Evolutionary conservation across 2,888 invertebrate genomes (phyloP).

Genomic region (Andrena minutula): DNA sequence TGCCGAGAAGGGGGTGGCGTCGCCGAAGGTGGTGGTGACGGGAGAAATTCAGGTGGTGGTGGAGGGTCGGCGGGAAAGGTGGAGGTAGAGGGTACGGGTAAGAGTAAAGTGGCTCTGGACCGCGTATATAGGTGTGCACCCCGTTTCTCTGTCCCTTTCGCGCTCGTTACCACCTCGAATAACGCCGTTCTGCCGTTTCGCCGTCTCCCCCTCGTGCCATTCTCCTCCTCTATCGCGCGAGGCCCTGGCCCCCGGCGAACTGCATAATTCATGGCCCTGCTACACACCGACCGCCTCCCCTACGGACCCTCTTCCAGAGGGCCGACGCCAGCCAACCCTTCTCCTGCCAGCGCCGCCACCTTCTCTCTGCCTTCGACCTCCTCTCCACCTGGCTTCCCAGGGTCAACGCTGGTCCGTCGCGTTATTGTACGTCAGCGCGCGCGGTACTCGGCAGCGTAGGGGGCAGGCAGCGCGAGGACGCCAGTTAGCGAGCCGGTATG

Average conservation of each 20-base stretch:
- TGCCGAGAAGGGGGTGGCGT: slow-evolving; percentile 51
- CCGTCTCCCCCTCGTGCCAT: slow-evolving; percentile 48
- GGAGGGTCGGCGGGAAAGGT: slow-evolving; percentile 60
- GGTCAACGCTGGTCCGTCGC: slow-evolving; percentile 63
- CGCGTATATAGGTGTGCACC: slow-evolving; percentile 59
- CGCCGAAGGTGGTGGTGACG: slow-evolving; percentile 55
- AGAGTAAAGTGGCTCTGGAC: slow-evolving; percentile 73
- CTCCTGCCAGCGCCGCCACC: slow-evolving; percentile 55
- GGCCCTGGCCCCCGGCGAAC: slow-evolving; percentile 81
- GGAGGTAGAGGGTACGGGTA: slow-evolving; percentile 37
- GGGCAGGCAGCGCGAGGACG: slow-evolving; percentile 2
- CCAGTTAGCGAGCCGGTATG: slow-evolving; percentile 22
- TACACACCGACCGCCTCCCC: slow-evolving; percentile 72
- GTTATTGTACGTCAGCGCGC: slow-evolving; percentile 69
- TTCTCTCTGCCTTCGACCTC: slow-evolving; percentile 51
- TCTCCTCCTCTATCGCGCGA: slow-evolving; percentile 61
- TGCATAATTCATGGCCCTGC: slow-evolving; percentile 84
- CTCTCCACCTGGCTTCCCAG: slow-evolving; percentile 57
- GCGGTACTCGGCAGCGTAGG: not conserved
- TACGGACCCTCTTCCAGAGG: slow-evolving; percentile 69
- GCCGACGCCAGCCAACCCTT: slow-evolving; percentile 62
- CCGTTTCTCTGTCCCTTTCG: slow-evolving; percentile 40
- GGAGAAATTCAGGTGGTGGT: slow-evolving; percentile 66
- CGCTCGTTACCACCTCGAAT: slow-evolving; percentile 46
- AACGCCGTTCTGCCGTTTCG: slow-evolving; percentile 53